phyloP scores from a whole-genome alignment of 1,140 invertebrate genomes.

The Heliothis virescens region DNA sequence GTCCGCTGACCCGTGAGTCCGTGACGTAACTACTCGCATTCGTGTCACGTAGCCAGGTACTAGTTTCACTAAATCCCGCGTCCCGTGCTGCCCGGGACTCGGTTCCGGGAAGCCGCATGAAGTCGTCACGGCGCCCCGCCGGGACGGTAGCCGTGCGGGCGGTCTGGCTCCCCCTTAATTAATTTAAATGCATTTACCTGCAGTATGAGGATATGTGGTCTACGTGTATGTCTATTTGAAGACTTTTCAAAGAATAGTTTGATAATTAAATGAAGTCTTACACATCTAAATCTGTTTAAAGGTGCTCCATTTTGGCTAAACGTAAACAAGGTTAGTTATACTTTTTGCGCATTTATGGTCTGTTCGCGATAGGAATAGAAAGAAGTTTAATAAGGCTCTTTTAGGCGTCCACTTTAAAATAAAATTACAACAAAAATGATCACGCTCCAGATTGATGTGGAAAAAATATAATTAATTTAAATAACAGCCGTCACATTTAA shows the following conservation, averaged over 20 bases:
- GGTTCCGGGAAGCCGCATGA: slow-evolving; percentile 81
- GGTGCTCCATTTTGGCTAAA: too few relatives aligned
- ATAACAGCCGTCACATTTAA: too few relatives aligned
- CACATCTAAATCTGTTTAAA: too few relatives aligned
- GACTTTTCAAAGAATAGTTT: background rate
- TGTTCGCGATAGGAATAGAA: too few relatives aligned
- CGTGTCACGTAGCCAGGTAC: slow-evolving; percentile 44
- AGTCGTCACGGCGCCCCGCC: slow-evolving; percentile 77
- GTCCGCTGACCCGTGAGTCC: slow-evolving; percentile 36
- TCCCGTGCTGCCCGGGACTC: background rate
- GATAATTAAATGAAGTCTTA: too few relatives aligned
- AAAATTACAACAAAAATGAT: too few relatives aligned
- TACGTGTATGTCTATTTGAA: slow-evolving; percentile 3
- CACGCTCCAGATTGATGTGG: too few relatives aligned
- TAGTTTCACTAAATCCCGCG: slow-evolving; percentile 44
- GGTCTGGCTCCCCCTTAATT: slow-evolving; percentile 80
- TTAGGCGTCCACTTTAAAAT: too few relatives aligned
- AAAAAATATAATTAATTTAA: too few relatives aligned
- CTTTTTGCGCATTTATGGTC: too few relatives aligned
- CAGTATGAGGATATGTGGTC: slow-evolving; percentile 48
- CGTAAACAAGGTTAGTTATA: too few relatives aligned
- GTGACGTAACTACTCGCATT: slow-evolving; percentile 36
- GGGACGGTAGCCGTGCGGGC: slow-evolving; percentile 78
- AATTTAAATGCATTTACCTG: slow-evolving; percentile 83
- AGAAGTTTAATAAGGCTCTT: too few relatives aligned